Evolutionary conservation across 2,113 vertebrate genomes (phyloP).

Genomic region (Rhinoptilus africanus): DNA sequence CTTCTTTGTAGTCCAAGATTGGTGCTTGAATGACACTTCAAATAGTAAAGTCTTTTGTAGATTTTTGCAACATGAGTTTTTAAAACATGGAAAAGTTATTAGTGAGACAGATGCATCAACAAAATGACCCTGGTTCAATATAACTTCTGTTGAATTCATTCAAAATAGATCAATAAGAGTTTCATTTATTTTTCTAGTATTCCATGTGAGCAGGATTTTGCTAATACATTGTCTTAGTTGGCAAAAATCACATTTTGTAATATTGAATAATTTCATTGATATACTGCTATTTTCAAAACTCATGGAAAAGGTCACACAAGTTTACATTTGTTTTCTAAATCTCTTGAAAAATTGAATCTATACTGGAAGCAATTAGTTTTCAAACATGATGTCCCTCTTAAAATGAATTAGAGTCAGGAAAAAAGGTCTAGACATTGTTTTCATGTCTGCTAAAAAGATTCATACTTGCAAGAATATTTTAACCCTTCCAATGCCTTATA

Average conservation of each 20-base stretch:
- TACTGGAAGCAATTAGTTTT: neutral
- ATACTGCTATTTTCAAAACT: neutral
- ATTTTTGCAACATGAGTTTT: neutral
- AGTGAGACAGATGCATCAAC: neutral
- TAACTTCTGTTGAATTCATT: neutral
- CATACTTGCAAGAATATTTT: neutral
- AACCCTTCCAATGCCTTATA: neutral
- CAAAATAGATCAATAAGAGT: neutral
- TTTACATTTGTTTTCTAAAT: neutral
- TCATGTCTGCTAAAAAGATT: neutral
- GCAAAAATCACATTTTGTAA: neutral
- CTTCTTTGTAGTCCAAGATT: neutral
- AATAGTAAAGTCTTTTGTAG: neutral
- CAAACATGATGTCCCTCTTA: neutral
- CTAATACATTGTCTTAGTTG: neutral
- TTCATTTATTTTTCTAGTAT: conserved; percentile 10
- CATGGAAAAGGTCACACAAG: neutral
- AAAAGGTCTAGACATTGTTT: neutral
- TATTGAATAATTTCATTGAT: conserved; percentile 6
- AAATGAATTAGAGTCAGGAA: neutral
- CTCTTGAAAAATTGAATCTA: neutral
- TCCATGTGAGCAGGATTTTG: neutral
- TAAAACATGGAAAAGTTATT: neutral
- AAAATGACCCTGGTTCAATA: neutral
- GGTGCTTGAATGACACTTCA: neutral